Conservation (phyloP, 2,888 invertebrate species). For the Lycocerus yunnanus region DNA sequence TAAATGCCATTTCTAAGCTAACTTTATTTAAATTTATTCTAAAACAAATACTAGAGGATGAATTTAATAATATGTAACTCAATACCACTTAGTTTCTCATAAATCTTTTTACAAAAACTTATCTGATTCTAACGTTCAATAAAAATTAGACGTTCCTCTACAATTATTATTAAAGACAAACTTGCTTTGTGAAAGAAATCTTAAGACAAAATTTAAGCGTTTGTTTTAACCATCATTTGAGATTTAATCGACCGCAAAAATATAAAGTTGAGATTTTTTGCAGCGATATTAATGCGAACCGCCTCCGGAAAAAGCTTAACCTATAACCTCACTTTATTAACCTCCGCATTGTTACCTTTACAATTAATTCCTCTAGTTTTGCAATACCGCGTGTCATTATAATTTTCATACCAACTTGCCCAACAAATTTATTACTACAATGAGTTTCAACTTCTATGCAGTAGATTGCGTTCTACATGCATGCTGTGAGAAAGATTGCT, state of each 20-base stretch:
- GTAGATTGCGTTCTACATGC: constrained; percentile 33
- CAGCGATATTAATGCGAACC: constrained; percentile 31
- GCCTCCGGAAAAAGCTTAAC: constrained; percentile 26
- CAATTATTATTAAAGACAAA: constrained; percentile 30
- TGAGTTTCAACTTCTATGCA: constrained; percentile 25
- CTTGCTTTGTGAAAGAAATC: background rate
- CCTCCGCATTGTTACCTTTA: constrained; percentile 7
- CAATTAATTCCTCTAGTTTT: background rate
- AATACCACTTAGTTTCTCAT: constrained; percentile 41
- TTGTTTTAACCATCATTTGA: background rate
- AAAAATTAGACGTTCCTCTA: constrained; percentile 28
- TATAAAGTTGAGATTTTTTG: constrained; percentile 25
- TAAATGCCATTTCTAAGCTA: constrained; percentile 12
- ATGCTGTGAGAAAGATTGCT: constrained; percentile 45
- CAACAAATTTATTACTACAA: constrained; percentile 31
- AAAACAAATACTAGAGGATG: constrained; percentile 38
- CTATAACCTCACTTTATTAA: constrained; percentile 22
- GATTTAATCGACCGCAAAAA: constrained; percentile 1
- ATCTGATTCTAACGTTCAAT: constrained; percentile 33
- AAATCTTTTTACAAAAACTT: constrained; percentile 35
- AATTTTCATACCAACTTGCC: constrained; percentile 8
- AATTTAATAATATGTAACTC: constrained; percentile 41
- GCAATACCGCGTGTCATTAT: constrained; percentile 12
- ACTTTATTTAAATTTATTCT: constrained; percentile 38
- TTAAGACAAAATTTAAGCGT: constrained; percentile 8